phyloP scores from a whole-genome alignment of 2,888 invertebrate species.

The Lasioglossum vierecki region DNA sequence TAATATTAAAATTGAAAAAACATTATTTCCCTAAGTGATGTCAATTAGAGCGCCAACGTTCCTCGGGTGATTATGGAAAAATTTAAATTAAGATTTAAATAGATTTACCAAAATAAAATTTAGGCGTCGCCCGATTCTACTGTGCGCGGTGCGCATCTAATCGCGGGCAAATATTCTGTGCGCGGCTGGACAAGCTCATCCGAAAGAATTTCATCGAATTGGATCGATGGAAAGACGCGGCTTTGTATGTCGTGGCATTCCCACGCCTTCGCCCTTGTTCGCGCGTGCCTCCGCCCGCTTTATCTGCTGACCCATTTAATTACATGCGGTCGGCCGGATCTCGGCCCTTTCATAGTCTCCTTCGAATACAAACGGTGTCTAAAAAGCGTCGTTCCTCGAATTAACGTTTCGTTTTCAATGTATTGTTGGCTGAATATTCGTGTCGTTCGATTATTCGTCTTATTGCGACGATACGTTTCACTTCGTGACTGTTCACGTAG shows the following conservation, averaged over 20 bases:
- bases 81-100: too few species aligned
- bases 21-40: too few species aligned
- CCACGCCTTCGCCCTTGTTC: slow-evolving; percentile 2
- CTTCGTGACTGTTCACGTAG: too few species aligned
- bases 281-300: slow-evolving; percentile 8
- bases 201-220: slow-evolving; percentile 28
- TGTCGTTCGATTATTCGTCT: too few species aligned
- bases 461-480: too few species aligned
- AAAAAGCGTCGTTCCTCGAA: not conserved
- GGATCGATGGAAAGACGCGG: slow-evolving; percentile 45
- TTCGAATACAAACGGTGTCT: slow-evolving; percentile 4
- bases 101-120: too few species aligned
- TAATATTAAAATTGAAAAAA: too few species aligned
- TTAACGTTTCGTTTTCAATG: not conserved
- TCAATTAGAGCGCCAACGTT: too few species aligned
- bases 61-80: too few species aligned
- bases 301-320: slow-evolving; percentile 35
- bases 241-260: slow-evolving; percentile 39
- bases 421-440: not conserved
- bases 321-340: slow-evolving; percentile 15
- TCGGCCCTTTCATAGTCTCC: slow-evolving; percentile 7
- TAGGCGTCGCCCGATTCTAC: too few species aligned
- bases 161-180: too few species aligned
- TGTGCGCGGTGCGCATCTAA: too few species aligned
- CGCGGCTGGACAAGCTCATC: not conserved